Evolutionary conservation across 2,797 vertebrate species (phyloP), one percentile per base, ranked within the genome.

Genomic region (Hyperoplus immaculatus): DNA sequence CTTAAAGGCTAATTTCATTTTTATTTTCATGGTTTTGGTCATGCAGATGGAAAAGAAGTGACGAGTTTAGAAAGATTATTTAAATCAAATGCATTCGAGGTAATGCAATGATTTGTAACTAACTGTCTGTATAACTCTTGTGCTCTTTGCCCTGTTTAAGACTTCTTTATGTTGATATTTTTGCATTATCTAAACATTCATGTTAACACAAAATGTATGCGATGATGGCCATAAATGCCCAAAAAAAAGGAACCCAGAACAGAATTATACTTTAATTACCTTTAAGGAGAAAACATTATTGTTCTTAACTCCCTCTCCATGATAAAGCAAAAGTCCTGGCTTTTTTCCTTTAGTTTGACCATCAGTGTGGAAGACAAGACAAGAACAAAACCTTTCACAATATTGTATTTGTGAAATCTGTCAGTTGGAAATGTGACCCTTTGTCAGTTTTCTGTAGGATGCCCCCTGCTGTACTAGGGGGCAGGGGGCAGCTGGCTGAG

Each of bases 401-500:
- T 74, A 47, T 43, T 4, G 58, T 43, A 5, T 41, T 14, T 18
- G 8, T 59, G 16, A 59, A 51, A 46, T 53, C 53, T 63, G 36
- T 54, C 46, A 18, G 10, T 50, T 51, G 7, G 10, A 50, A 13
- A 47, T 29, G n/a, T 0, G 21, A 50, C 36, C 53, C 61, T 62
- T n/a, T 47, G 14, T 63, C 0, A 45, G 14, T 18, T 45, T 62
- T 75, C 18, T 6, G 0, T 64, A 53, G 49, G 66, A 54, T 14
- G 63, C 38, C 42, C 29, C 59, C 57, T 38, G 47, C 45, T 58
- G 64, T 60, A 21, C 60, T 57, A 39, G 8, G 9, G 21, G 46
- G 50, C 43, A 16, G 29, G 29, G 29, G n/a, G 51, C 80, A 82
- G 68, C 80, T 82, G 88, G 78, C 64, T 41, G 67, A 80, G 58